Evolutionary conservation across 2,113 vertebrate genomes (phyloP).

Genomic region (Aegotheles bennettii): DNA sequence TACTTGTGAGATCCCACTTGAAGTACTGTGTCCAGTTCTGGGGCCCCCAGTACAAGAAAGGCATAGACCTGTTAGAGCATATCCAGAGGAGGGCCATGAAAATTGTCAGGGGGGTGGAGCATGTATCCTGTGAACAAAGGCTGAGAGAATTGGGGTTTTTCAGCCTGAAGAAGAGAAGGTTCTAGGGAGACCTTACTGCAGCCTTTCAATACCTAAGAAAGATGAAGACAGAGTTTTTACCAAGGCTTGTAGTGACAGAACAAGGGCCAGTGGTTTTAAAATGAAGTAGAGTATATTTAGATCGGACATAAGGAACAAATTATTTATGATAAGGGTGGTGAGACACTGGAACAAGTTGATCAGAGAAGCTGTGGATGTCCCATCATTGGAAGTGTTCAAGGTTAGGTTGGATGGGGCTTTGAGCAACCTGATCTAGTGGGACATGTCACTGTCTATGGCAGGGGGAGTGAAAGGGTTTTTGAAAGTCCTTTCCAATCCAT

Average conservation of each 20-base stretch:
- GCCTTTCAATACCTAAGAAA: background rate
- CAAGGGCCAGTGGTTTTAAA: background rate
- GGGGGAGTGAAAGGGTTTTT: background rate
- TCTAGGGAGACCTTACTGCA: background rate
- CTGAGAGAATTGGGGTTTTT: background rate
- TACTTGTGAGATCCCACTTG: background rate
- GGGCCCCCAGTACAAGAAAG: background rate
- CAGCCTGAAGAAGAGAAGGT: background rate
- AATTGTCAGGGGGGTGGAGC: background rate
- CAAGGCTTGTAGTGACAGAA: background rate
- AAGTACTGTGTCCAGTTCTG: background rate
- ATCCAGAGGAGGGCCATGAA: background rate
- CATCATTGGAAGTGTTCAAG: background rate
- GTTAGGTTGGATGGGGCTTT: background rate
- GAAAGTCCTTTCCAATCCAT: background rate
- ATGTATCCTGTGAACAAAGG: no score
- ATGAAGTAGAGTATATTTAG: background rate
- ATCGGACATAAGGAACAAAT: background rate
- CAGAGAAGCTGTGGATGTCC: background rate
- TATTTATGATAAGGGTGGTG: background rate
- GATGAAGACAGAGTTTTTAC: background rate
- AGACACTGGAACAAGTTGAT: background rate
- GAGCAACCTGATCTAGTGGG: background rate
- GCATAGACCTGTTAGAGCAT: background rate
- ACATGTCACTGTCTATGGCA: background rate